Evolutionary conservation across 2,797 vertebrate species (phyloP).

Genomic region (Pipistrellus pipistrellus): DNA sequence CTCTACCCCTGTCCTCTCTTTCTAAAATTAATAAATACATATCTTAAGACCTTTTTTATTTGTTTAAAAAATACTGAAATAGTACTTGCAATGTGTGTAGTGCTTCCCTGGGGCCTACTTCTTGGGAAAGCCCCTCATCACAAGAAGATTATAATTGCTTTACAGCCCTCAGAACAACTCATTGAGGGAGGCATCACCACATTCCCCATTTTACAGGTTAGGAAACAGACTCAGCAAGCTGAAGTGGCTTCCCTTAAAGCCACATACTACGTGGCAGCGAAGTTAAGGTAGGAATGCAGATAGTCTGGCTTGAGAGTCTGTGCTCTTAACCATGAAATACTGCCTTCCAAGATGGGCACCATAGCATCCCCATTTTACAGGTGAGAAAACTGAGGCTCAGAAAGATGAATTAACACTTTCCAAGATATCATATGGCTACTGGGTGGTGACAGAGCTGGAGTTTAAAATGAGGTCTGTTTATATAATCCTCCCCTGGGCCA

Average conservation of each 20-base stretch:
- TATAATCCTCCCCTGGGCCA: neutral
- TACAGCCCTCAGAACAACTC: neutral
- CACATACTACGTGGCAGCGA: neutral
- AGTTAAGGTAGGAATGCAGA: neutral
- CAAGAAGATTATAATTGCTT: neutral
- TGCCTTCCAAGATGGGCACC: neutral
- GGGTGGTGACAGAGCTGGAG: neutral
- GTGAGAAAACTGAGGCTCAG: constrained; percentile 24
- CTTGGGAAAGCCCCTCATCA: neutral
- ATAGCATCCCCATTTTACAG: constrained; percentile 38
- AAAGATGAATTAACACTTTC: neutral
- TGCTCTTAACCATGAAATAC: neutral
- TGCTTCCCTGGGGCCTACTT: neutral
- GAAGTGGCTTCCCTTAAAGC: neutral
- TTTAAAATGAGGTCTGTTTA: constrained; percentile 11
- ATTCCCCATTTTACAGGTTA: neutral
- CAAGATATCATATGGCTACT: neutral
- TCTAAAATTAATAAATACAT: too few relatives aligned
- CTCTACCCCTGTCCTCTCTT: too few relatives aligned
- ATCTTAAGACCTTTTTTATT: neutral
- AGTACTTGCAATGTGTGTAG: neutral
- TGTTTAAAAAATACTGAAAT: constrained; percentile 2
- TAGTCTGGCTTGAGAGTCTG: neutral
- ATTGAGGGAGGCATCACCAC: neutral
- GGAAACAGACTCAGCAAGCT: constrained; percentile 32